Base-by-base conservation (phyloP, 2,888 invertebrate species). In the Lochmaea crataegi region DNA sequence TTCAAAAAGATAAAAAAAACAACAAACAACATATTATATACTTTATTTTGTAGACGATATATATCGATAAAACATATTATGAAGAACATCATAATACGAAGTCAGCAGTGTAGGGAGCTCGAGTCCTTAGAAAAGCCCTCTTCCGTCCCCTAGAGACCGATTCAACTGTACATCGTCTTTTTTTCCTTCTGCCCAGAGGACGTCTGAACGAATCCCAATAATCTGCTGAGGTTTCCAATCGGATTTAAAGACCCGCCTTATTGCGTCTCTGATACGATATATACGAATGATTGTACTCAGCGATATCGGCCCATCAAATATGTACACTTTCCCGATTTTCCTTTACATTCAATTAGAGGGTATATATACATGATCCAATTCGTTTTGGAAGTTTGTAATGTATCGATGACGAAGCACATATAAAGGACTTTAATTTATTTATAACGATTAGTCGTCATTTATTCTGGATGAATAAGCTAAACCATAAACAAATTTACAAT, bases 181-280 rank as follows among this genome's bases (percentile, higher is more conserved):
- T 79, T 78, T 74, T 78, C 72, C 79, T 75, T 75, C 78, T 80
- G 80, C 80, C 81, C 81, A 80, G 75, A 79, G 79, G 80, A 80
- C 81, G 77, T 78, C 79, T 80, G 79, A 80, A 79, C 82, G 83
- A 82, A 84, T 84, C 82, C 83, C 82, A 82, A 83, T 84, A 84
- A 84, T 84, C 84, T 83, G 83, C 82, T 82, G 83, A 83, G 83
- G 83, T 84, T 83, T 83, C 82, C 83, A 83, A 84, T 83, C 82
- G 82, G 83, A 83, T 83, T 84, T 84, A 78, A 79, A 79, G 81
- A 77, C 80, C 80, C 80, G 81, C 82, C 84, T 84, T 83, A 84
- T 83, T 83, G 83, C 81, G 76, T 82, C 79, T 81, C 82, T 71
- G 65, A 71, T 71, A 70, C 64, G 56, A 56, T 70, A 70, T 70